These are phyloP conservation scores for Plodia interpunctella DNA, from an alignment of 1,140 invertebrate species.

Conservation along the genomic window DNA sequence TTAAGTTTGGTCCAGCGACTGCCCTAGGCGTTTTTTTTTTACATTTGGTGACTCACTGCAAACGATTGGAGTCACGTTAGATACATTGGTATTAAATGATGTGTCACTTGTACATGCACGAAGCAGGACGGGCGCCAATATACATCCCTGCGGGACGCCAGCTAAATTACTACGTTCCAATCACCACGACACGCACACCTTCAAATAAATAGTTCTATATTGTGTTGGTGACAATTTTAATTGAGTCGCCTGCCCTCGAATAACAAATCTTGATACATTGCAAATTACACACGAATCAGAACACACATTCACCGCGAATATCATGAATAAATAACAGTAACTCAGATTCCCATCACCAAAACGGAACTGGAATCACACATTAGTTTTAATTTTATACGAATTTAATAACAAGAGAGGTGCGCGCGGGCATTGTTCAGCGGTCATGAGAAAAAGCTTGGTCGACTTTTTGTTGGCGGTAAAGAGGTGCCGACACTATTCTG, in stretches of 20 bases:
- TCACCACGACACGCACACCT: not conserved
- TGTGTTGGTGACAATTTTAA: conserved; percentile 3
- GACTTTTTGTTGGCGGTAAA: conserved; percentile 68
- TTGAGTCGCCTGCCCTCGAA: not conserved
- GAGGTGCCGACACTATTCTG: conserved; percentile 69
- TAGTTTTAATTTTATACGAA: conserved; percentile 76
- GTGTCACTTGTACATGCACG: conserved; percentile 1
- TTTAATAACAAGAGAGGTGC: conserved; percentile 74
- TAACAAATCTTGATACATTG: not conserved
- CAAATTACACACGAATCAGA: not conserved
- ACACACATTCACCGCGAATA: conserved; percentile 5
- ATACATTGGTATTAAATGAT: conserved; percentile 7
- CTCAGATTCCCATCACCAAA: conserved; percentile 63
- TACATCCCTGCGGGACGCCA: conserved; percentile 7
- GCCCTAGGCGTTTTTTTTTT: not conserved
- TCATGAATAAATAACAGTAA: conserved; percentile 53
- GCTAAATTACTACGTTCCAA: not conserved
- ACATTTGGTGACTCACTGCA: not conserved
- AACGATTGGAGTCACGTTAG: not conserved
- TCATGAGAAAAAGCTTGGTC: conserved; percentile 62
- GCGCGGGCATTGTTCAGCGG: conserved; percentile 52
- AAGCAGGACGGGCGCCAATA: not conserved
- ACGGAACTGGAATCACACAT: conserved; percentile 73
- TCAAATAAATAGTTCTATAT: conserved; percentile 1
- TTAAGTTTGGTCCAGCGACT: not conserved